These are phyloP conservation scores for Oostethus manadensis DNA, from an alignment of 2,113 vertebrate genomes.

Conservation along the genomic window DNA sequence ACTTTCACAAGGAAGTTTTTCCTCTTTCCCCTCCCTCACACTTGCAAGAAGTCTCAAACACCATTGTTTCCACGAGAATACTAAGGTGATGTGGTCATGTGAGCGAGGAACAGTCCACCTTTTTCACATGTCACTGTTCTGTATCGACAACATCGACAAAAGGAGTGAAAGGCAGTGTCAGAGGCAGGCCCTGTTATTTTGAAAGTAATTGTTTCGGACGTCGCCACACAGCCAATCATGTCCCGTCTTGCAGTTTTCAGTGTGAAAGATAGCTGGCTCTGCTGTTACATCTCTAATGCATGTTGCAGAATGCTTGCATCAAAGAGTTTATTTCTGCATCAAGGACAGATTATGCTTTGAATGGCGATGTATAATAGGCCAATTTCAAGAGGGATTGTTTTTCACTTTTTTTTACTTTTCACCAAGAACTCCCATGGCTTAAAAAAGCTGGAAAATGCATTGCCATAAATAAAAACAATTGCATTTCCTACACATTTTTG, in stretches of 20 bases:
- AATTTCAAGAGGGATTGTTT: constrained; percentile 1
- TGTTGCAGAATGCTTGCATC: no score
- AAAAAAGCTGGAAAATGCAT: constrained; percentile 8
- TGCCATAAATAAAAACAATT: constrained; percentile 15
- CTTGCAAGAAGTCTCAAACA: constrained; percentile 53
- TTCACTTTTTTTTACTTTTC: not conserved
- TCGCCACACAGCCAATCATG: no score
- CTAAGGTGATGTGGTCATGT: constrained; percentile 27
- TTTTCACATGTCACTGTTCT: no score
- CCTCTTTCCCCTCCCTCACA: constrained; percentile 47
- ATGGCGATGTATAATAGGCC: constrained; percentile 7
- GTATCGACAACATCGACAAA: no score
- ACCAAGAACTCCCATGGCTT: constrained; percentile 5
- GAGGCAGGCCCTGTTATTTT: no score
- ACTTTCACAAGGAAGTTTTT: constrained; percentile 67
- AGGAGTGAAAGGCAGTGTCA: no score
- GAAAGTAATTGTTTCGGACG: no score
- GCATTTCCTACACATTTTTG: constrained; percentile 6
- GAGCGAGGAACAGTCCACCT: no score
- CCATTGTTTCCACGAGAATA: constrained; percentile 35
- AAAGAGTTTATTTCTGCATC: not conserved
- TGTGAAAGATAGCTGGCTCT: no score
- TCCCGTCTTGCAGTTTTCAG: no score
- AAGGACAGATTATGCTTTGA: not conserved
- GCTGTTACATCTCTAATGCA: no score